A percentile compares a stretch with the other conserved stretches of the same genome.
These are phyloP conservation scores for Epizoanthus rinbou DNA, from an alignment of 92 coral and sea anemone species.

Conservation along the genomic window DNA sequence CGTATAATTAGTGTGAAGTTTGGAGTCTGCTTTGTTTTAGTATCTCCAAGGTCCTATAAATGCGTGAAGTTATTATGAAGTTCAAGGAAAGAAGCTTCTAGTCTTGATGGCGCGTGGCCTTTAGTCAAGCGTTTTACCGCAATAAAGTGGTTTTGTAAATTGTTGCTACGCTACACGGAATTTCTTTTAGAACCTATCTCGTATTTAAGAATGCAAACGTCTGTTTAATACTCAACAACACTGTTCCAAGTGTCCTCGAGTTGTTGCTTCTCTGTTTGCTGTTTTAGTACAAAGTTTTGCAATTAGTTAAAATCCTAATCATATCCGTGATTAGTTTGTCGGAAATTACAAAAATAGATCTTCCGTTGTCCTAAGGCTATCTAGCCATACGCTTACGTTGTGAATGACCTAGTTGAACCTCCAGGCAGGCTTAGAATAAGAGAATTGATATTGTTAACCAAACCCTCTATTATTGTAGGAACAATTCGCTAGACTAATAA, in stretches of 20 bases:
- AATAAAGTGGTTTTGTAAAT: slow-evolving; percentile 6
- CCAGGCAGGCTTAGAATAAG: slow-evolving; percentile 27
- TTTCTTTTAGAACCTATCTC: slow-evolving; percentile 18
- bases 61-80: neutral
- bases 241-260: neutral
- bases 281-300: slow-evolving; percentile 13
- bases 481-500: slow-evolving; percentile 37
- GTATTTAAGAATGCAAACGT: slow-evolving; percentile 22
- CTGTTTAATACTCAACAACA: neutral
- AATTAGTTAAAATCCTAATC: slow-evolving; percentile 28
- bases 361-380: slow-evolving; percentile 35
- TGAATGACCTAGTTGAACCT: slow-evolving; percentile 8
- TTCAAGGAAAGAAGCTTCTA: neutral
- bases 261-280: neutral
- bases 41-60: slow-evolving; percentile 8
- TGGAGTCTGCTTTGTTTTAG: neutral
- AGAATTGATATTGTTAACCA: slow-evolving; percentile 40
- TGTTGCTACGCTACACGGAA: slow-evolving; percentile 34
- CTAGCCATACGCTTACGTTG: slow-evolving; percentile 15
- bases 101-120: slow-evolving; percentile 8
- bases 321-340: slow-evolving; percentile 44
- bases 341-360: slow-evolving; percentile 34
- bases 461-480: slow-evolving; percentile 23
- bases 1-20: neutral
- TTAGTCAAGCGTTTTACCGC: neutral